Evolutionary conservation across 2,797 vertebrate species (phyloP).

Genomic region (Nyctalus aviator): DNA sequence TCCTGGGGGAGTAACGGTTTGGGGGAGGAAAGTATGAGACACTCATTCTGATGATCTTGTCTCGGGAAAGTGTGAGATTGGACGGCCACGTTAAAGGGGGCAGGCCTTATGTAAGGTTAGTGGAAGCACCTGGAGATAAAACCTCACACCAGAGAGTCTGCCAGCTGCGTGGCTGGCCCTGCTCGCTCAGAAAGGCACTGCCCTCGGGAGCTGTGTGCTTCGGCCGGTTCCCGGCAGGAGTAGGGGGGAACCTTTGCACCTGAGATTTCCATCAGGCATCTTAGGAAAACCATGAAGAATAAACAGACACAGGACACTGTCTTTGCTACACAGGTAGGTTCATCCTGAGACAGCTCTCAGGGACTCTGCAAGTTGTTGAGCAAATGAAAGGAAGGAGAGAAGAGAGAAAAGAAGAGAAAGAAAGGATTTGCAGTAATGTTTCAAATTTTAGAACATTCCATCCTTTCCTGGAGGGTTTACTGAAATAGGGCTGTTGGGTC

Average conservation of each 20-base stretch:
- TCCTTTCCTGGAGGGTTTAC: background rate
- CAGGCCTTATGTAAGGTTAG: background rate
- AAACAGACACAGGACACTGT: rapidly evolving
- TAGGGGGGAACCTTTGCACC: background rate
- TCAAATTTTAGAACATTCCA: background rate
- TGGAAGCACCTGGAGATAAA: background rate
- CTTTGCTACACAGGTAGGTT: background rate
- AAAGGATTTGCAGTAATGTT: background rate
- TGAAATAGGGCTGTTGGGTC: background rate
- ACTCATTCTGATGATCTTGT: rapidly evolving
- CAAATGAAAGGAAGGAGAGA: background rate
- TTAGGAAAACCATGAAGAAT: too few relatives aligned
- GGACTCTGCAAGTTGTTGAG: background rate
- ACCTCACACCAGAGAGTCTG: background rate
- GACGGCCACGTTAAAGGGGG: background rate
- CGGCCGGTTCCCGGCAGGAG: rapidly evolving
- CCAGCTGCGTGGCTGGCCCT: rapidly evolving
- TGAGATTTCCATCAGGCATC: rapidly evolving
- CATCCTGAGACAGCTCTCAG: too few relatives aligned
- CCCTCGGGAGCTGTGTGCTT: too few relatives aligned
- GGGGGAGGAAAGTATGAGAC: background rate
- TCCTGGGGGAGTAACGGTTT: background rate
- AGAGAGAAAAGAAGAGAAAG: background rate
- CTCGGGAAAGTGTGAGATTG: background rate
- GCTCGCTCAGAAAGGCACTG: rapidly evolving